phyloP scores from a whole-genome alignment of 1,140 invertebrate genomes.

The Lordiphosa collinella region DNA sequence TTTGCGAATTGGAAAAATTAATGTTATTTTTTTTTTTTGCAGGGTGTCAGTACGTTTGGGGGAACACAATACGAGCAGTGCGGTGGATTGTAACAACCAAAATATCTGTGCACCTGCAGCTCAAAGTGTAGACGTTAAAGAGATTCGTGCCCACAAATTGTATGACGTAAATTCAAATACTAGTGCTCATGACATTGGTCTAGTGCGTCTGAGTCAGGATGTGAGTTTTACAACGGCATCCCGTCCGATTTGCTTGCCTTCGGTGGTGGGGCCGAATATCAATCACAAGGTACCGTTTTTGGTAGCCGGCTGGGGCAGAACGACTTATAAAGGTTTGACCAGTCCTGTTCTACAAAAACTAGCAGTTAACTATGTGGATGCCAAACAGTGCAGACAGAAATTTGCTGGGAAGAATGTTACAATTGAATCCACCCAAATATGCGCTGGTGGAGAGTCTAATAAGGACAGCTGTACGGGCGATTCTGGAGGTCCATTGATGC shows the following conservation, averaged over 20 bases:
- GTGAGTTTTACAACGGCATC: slow-evolving; percentile 80
- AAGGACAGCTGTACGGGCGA: slow-evolving; percentile 85
- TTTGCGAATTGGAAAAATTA: too few species aligned
- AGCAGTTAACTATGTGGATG: too few species aligned
- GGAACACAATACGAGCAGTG: slow-evolving; percentile 80
- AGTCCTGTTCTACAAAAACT: too few species aligned
- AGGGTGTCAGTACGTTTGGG: slow-evolving; percentile 80
- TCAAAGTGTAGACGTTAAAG: slow-evolving; percentile 54
- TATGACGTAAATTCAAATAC: slow-evolving; percentile 74
- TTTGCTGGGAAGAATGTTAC: slow-evolving; percentile 39
- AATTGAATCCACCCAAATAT: too few species aligned
- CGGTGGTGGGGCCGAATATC: slow-evolving; percentile 28
- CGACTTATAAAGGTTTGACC: too few species aligned
- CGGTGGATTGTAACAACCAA: slow-evolving; percentile 78
- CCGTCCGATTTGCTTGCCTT: slow-evolving; percentile 82
- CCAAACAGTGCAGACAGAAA: too few species aligned
- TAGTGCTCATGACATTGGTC: slow-evolving; percentile 80
- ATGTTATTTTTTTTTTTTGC: neutral
- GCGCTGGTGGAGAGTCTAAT: slow-evolving; percentile 51
- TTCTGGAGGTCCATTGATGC: slow-evolving; percentile 85
- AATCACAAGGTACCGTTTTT: slow-evolving; percentile 72
- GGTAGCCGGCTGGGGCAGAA: slow-evolving; percentile 82
- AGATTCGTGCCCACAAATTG: slow-evolving; percentile 78
- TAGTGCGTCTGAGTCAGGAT: slow-evolving; percentile 78
- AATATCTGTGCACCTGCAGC: slow-evolving; percentile 45